Base-by-base conservation (phyloP, 2,113 vertebrate species). In the Ivindomyrus marchei region DNA sequence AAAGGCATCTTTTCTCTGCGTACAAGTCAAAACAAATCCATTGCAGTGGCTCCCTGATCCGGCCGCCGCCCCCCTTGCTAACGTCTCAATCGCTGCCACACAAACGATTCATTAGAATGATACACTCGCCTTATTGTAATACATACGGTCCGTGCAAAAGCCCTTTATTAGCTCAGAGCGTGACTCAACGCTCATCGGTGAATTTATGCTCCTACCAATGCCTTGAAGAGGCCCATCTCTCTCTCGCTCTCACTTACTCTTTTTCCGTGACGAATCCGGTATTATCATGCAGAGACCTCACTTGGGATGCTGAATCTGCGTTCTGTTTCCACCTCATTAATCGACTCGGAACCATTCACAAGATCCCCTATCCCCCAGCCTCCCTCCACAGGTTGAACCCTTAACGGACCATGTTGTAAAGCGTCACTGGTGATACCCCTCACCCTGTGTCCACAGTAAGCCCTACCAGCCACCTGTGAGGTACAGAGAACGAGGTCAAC, bases 251-350 rank as follows among this genome's bases (percentile, higher is more conserved):
- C 62, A 0, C 62, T 31, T 27, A 4, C 93, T 95, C 92, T 94
- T 93, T 94, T 94, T 94, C 94, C 91, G 93, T 94, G 94, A 94
- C 93, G 96, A 95, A 95, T 94, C 92, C 93, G 94, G 92, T 92
- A 94, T 94, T 95, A 94, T 94, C 93, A 94, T 95, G 94, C 93
- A 92, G 94, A 96, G 95, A 96, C 94, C 94, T 95, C 94, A 95
- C 96, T 96, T 94, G 89, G 93, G 93, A 92, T 93, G 94, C 93
- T 92, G 92, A 27, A n/a, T 27, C 46, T 39, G 42, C 92, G 94
- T 93, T 91, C 91, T 94, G 90, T 95, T 96, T 96, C 94, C 93
- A 95, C 94, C 92, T 95, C 95, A 96, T 96, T 96, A 95, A 95
- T 94, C 93, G 92, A 95, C 92, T 92, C 92, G 95, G 95, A 94